phyloP scores from a whole-genome alignment of 1,140 invertebrate genomes.

The Temnothorax longispinosus region DNA sequence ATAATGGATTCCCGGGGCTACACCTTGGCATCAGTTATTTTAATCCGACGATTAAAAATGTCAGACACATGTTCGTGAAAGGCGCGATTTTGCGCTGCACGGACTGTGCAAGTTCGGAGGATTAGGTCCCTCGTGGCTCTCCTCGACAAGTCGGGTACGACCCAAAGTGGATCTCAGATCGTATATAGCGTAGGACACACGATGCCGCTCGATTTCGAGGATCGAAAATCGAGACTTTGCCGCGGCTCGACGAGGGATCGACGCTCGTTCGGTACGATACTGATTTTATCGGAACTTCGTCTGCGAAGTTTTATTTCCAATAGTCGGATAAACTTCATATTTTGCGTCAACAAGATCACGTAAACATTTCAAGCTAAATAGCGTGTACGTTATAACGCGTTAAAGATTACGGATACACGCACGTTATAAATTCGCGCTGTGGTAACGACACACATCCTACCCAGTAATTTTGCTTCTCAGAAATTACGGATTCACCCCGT shows the following conservation, averaged over 20 bases:
- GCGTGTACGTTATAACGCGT: background rate
- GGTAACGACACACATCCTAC: background rate
- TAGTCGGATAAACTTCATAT: background rate
- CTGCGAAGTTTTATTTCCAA: background rate
- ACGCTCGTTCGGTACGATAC: background rate
- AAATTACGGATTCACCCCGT: constrained; percentile 15
- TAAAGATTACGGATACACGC: background rate
- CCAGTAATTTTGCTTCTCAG: background rate
- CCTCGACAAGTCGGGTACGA: constrained; percentile 70
- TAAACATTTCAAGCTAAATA: background rate
- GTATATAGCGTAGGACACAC: constrained; percentile 61
- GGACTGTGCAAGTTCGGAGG: constrained; percentile 65
- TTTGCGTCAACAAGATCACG: background rate
- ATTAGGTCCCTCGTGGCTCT: constrained; percentile 68
- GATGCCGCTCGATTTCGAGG: constrained; percentile 42
- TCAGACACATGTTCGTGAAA: constrained; percentile 84
- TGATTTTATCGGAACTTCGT: constrained; percentile 24
- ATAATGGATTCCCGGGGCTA: constrained; percentile 81
- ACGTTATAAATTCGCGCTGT: background rate
- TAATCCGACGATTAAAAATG: constrained; percentile 85
- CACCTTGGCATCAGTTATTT: constrained; percentile 84
- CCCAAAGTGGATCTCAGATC: constrained; percentile 54
- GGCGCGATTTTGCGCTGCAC: constrained; percentile 75
- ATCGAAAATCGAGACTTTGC: constrained; percentile 8
- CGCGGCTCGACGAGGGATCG: background rate